Percentiles rank a stretch among this genome's conserved stretches.
Conservation (phyloP, 2,113 vertebrate genomes). For the Etia nguti region DNA sequence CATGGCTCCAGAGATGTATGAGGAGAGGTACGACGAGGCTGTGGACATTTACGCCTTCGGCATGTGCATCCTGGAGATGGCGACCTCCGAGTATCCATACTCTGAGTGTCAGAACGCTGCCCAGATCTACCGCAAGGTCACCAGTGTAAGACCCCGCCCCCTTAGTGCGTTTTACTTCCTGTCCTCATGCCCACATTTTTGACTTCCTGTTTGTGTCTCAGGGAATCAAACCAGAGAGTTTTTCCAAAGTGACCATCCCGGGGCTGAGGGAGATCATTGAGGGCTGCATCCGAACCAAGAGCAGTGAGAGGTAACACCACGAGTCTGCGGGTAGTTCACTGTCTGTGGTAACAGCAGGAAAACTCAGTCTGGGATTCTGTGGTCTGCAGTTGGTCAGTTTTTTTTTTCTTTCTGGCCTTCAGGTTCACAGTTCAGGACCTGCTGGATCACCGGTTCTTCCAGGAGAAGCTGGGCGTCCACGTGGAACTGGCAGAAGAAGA, state of each 20-base stretch:
- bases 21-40: conserved; percentile 88
- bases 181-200: background rate
- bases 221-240: conserved; percentile 91
- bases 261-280: conserved; percentile 91
- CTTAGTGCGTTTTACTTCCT: background rate
- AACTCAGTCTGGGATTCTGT: background rate
- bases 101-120: conserved; percentile 87
- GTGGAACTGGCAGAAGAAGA: conserved; percentile 94
- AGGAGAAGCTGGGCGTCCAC: conserved; percentile 84
- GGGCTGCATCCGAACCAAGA: conserved; percentile 87
- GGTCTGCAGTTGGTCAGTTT: background rate
- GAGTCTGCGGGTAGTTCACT: background rate
- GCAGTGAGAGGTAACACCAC: conserved; percentile 76
- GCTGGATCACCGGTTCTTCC: conserved; percentile 90
- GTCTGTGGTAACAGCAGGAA: background rate
- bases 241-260: conserved; percentile 84
- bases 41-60: conserved; percentile 91
- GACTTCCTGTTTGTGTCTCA: conserved; percentile 28
- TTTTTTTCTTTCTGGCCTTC: background rate
- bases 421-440: conserved; percentile 96
- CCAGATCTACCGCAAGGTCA: conserved; percentile 93
- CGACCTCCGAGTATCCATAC: conserved; percentile 89
- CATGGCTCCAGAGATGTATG: conserved; percentile 94
- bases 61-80: conserved; percentile 96
- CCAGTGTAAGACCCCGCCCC: conserved; percentile 74